A percentile compares a stretch with the other conserved stretches of the same genome.
These are phyloP conservation scores for Patella vulgata DNA, from an alignment of 1,140 invertebrate genomes.

Conservation along the genomic window DNA sequence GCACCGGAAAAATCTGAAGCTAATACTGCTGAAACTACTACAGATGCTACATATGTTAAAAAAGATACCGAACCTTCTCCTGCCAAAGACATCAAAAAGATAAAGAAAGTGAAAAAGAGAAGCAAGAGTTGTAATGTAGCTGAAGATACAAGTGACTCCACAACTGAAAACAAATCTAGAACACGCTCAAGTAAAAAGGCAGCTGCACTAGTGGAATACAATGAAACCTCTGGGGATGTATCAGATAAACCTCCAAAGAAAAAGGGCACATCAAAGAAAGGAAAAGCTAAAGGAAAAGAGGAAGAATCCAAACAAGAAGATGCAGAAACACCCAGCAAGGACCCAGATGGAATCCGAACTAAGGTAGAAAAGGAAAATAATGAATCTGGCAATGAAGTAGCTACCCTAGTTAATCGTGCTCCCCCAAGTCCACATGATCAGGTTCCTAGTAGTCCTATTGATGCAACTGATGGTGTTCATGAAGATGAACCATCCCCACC, in stretches of 20 bases:
- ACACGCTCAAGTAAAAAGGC: constrained; percentile 15
- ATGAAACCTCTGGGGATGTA: background rate
- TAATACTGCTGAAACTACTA: no score
- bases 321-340: background rate
- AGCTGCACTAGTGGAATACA: constrained; percentile 7
- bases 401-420: background rate
- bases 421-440: background rate
- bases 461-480: background rate
- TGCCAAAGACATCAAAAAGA: no score
- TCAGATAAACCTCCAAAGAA: background rate
- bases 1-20: no score
- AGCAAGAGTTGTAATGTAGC: no score
- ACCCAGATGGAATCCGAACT: background rate
- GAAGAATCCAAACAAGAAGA: constrained; percentile 9
- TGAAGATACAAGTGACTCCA: no score
- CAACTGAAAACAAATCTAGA: no score
- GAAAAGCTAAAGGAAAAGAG: background rate
- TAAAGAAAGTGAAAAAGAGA: no score
- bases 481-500: constrained; percentile 1
- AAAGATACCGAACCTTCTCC: no score
- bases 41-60: no score
- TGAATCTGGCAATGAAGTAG: background rate
- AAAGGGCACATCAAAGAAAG: background rate
- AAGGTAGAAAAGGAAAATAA: constrained; percentile 6
- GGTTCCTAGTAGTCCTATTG: background rate